phyloP scores from a whole-genome alignment of 1,140 invertebrate species.

The Drosophila kikkawai region DNA sequence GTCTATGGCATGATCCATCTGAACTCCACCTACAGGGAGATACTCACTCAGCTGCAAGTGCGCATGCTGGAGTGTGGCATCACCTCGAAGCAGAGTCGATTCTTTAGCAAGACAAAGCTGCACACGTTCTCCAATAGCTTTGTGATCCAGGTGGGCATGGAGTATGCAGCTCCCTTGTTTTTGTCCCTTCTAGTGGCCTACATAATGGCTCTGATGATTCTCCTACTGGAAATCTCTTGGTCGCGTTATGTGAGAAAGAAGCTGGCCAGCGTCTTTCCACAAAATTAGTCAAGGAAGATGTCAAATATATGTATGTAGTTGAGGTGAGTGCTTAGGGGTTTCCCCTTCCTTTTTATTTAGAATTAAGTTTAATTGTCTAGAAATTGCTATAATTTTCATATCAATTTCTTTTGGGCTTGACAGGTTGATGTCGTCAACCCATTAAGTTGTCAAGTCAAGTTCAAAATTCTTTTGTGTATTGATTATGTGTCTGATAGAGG shows the following conservation, averaged over 20 bases:
- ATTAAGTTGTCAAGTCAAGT: conserved; percentile 42
- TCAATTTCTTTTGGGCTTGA: not conserved
- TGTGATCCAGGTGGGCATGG: conserved; percentile 79
- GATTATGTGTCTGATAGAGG: conserved; percentile 18
- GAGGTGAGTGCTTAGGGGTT: not conserved
- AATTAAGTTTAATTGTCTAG: conserved; percentile 3
- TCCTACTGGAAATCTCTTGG: conserved; percentile 62
- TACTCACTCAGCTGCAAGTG: conserved; percentile 52
- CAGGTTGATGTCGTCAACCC: conserved; percentile 2
- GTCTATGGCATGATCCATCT: conserved; percentile 56
- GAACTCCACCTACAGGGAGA: conserved; percentile 71
- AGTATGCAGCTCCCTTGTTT: conserved; percentile 77
- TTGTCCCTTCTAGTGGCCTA: conserved; percentile 57
- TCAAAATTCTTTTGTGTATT: conserved; percentile 11
- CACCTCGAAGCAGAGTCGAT: conserved; percentile 51
- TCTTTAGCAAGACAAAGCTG: conserved; percentile 66
- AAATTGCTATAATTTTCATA: conserved; percentile 5
- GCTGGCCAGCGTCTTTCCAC: not conserved
- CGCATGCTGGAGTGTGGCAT: conserved; percentile 75
- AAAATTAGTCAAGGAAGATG: not conserved
- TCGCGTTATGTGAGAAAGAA: conserved; percentile 9
- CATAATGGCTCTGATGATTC: conserved; percentile 45
- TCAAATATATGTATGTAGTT: not conserved
- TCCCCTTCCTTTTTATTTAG: not conserved
- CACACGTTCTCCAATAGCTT: conserved; percentile 72